Evolutionary conservation across 2,797 vertebrate species (phyloP).

Genomic region (Staurois parvus): DNA sequence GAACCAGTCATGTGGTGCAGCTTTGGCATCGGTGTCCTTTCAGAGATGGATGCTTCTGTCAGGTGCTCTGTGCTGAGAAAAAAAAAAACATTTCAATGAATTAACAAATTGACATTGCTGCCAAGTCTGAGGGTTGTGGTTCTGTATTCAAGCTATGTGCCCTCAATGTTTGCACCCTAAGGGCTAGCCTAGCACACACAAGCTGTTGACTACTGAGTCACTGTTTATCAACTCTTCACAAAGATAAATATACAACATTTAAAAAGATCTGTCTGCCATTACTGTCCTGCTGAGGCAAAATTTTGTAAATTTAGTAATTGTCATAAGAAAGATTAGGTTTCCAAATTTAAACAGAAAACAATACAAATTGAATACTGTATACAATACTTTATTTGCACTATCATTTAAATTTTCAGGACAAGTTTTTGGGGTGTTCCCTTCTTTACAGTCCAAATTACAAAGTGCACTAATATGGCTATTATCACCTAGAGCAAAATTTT

Average conservation of each 20-base stretch:
- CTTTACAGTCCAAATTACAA: too few relatives aligned
- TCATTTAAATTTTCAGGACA: too few relatives aligned
- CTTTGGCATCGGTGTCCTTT: constrained; percentile 38
- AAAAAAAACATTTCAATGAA: neutral
- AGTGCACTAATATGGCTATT: too few relatives aligned
- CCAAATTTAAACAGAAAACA: too few relatives aligned
- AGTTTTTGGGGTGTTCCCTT: too few relatives aligned
- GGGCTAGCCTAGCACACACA: constrained; percentile 25
- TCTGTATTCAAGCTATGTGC: neutral
- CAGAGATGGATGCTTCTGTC: neutral
- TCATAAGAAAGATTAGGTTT: too few relatives aligned
- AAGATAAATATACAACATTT: neutral
- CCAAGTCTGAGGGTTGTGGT: constrained; percentile 19
- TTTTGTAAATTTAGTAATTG: too few relatives aligned
- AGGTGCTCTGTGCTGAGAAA: constrained; percentile 9
- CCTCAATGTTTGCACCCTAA: constrained; percentile 21
- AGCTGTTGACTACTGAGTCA: constrained; percentile 10
- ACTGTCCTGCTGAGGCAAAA: too few relatives aligned
- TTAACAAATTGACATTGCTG: constrained; percentile 1
- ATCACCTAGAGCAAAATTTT: too few relatives aligned
- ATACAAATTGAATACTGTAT: too few relatives aligned
- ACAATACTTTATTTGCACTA: too few relatives aligned
- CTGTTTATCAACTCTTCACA: constrained; percentile 2
- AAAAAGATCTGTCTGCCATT: neutral
- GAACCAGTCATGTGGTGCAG: constrained; percentile 19